Conservation (phyloP, 2,797 vertebrate genomes). For the Myiothlypis coronata region DNA sequence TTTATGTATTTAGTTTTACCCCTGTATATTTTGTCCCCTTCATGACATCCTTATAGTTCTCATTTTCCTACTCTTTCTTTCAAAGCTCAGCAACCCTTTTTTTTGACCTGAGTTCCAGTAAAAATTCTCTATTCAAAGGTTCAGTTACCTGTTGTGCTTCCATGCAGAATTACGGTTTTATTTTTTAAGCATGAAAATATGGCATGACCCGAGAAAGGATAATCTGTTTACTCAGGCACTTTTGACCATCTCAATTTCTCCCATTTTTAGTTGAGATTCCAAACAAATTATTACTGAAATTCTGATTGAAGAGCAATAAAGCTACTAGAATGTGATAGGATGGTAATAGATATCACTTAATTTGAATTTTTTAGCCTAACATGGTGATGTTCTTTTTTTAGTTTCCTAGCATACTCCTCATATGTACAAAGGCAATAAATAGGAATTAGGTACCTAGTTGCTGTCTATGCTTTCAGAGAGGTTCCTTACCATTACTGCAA, state of each 20-base stretch:
- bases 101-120: not conserved
- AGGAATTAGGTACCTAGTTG: not conserved
- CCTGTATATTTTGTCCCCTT: too few species aligned
- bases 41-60: not conserved
- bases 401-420: not conserved
- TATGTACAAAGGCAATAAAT: not conserved
- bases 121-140: not conserved
- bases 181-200: not conserved
- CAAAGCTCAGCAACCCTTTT: not conserved
- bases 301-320: not conserved
- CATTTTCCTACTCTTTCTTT: not conserved
- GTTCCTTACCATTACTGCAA: not conserved
- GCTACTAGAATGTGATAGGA: not conserved
- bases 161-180: not conserved
- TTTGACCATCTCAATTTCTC: not conserved
- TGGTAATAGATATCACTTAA: not conserved
- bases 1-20: not conserved
- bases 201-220: not conserved
- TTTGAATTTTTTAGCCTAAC: not conserved
- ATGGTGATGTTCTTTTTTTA: not conserved
- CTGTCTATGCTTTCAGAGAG: not conserved
- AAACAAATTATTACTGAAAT: not conserved
- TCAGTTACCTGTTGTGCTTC: not conserved
- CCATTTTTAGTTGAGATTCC: not conserved
- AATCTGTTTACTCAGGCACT: not conserved